Evolutionary conservation across 2,888 invertebrate species (phyloP).

Genomic region (Idaea aversata): DNA sequence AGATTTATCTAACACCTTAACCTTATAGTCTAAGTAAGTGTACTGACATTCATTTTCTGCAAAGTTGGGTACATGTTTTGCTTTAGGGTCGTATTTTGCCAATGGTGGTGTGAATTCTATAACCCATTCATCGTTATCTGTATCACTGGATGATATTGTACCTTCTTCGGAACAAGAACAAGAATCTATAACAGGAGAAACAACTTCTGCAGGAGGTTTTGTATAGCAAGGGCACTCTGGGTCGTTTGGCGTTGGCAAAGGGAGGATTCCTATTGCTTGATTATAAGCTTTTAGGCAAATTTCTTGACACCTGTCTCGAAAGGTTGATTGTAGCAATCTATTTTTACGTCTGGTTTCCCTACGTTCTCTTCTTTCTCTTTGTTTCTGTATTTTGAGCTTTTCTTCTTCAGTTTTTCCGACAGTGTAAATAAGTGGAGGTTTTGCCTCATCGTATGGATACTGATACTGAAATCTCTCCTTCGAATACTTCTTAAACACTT

Average conservation of each 20-base stretch:
- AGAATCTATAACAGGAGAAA: slow-evolving; percentile 55
- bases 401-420: slow-evolving; percentile 70
- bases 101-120: slow-evolving; percentile 70
- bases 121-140: slow-evolving; percentile 71
- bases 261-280: slow-evolving; percentile 68
- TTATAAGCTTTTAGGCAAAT: slow-evolving; percentile 74
- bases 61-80: slow-evolving; percentile 54
- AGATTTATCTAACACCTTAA: slow-evolving; percentile 62
- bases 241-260: slow-evolving; percentile 60
- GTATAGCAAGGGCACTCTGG: slow-evolving; percentile 67
- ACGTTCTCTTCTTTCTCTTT: slow-evolving; percentile 63
- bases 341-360: slow-evolving; percentile 67
- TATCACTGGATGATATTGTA: slow-evolving; percentile 59
- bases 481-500: slow-evolving; percentile 71
- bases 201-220: slow-evolving; percentile 30
- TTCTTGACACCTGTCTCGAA: slow-evolving; percentile 70
- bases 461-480: slow-evolving; percentile 64
- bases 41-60: slow-evolving; percentile 56
- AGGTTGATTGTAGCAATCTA: slow-evolving; percentile 64
- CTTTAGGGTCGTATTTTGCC: slow-evolving; percentile 61
- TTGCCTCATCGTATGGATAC: slow-evolving; percentile 70
- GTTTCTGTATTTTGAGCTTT: slow-evolving; percentile 54
- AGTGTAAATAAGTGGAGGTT: slow-evolving; percentile 58
- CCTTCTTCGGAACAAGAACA: slow-evolving; percentile 70
- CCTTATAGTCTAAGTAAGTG: slow-evolving; percentile 68